A percentile compares a stretch with the other conserved stretches of the same genome.
phyloP scores from a whole-genome alignment of 2,113 vertebrate genomes.

The Uropsilus gracilis region DNA sequence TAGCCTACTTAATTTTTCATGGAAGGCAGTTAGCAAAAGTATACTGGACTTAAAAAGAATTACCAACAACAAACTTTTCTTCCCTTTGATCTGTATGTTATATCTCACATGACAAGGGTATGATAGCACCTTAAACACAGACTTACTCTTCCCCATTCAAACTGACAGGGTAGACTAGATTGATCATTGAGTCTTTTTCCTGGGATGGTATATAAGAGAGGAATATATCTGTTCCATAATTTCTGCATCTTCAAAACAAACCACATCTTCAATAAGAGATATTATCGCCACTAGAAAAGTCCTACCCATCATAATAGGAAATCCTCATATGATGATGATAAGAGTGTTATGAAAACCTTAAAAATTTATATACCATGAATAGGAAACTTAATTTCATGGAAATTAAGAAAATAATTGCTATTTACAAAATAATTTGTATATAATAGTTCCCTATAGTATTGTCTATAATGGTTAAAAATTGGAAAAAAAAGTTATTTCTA shows the following conservation, averaged over 20 bases:
- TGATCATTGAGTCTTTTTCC: not conserved
- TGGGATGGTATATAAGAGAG: not conserved
- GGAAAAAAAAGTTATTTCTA: constrained; percentile 28
- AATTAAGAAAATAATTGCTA: constrained; percentile 47
- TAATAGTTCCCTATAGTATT: too few relatives aligned
- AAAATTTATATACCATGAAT: not conserved
- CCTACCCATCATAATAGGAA: not conserved
- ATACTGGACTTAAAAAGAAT: not conserved
- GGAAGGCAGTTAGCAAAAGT: constrained; percentile 21
- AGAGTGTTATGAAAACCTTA: not conserved
- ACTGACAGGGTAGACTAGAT: not conserved
- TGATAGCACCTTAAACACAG: not conserved
- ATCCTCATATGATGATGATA: not conserved
- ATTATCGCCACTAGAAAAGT: not conserved
- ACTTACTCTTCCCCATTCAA: not conserved
- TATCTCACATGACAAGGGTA: not conserved
- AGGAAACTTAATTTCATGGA: not conserved
- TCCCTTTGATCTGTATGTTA: not conserved
- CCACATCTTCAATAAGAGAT: constrained; percentile 20
- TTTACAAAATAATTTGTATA: constrained; percentile 22
- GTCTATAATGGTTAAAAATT: not conserved
- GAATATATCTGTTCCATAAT: not conserved
- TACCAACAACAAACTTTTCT: not conserved
- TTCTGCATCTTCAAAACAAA: constrained; percentile 35
- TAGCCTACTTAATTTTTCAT: not conserved